These are phyloP conservation scores for Iphiclides podalirius DNA, from an alignment of 2,888 invertebrate species.

Conservation along the genomic window DNA sequence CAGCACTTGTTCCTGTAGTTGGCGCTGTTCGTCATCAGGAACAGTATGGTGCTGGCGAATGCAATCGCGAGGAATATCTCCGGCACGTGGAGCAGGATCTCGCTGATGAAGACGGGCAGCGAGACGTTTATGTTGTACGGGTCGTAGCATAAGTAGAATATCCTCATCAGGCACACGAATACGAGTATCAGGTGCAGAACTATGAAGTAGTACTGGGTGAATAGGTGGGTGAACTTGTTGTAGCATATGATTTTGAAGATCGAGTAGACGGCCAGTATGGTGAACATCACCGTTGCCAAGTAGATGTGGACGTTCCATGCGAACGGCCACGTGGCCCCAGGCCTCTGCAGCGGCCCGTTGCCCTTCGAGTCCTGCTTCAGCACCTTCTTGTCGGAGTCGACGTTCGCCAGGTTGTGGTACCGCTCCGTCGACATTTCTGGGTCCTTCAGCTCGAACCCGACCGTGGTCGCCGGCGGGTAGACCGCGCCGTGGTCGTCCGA, in stretches of 20 bases:
- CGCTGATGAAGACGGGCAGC: conserved; percentile 88
- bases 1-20: conserved; percentile 86
- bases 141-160: conserved; percentile 94
- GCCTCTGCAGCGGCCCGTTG: conserved; percentile 62
- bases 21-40: conserved; percentile 89
- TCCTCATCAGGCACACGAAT: conserved; percentile 88
- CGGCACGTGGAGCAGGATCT: conserved; percentile 90
- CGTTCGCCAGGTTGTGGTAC: conserved; percentile 81
- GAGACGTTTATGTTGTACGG: conserved; percentile 93
- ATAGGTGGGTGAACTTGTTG: conserved; percentile 91
- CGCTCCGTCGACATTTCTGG: conserved; percentile 76
- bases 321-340: conserved; percentile 86
- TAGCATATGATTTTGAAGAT: conserved; percentile 92
- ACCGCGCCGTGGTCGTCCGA: conserved; percentile 41
- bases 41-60: conserved; percentile 92
- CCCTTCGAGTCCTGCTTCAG: conserved; percentile 63
- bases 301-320: conserved; percentile 97
- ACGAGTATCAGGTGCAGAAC: conserved; percentile 91
- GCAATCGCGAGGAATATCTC: conserved; percentile 94
- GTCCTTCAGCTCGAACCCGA: conserved; percentile 70
- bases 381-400: conserved; percentile 75
- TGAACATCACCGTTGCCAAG: conserved; percentile 90
- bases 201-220: conserved; percentile 93
- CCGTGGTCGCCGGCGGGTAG: conserved; percentile 66
- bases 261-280: conserved; percentile 90